Percentiles rank a stretch among this genome's conserved stretches.
phyloP scores from a whole-genome alignment of 2,888 invertebrate species.

The Flexamia atlantica region DNA sequence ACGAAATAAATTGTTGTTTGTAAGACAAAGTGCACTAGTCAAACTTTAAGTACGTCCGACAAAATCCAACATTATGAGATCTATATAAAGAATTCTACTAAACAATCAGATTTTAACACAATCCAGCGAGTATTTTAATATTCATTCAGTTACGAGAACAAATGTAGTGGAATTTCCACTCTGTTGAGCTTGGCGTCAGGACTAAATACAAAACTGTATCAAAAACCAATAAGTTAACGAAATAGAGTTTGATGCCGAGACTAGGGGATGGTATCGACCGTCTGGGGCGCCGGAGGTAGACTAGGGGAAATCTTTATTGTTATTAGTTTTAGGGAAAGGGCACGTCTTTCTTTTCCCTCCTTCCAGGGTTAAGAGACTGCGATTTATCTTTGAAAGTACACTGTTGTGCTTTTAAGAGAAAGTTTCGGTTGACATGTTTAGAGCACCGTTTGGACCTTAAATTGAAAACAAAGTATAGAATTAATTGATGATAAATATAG shows the following conservation, averaged over 20 bases:
- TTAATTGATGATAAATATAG: no score
- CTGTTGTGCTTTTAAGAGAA: background rate
- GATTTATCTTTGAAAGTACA: background rate
- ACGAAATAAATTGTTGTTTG: no score
- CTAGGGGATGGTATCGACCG: constrained; percentile 4
- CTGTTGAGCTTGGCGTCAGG: constrained; percentile 3
- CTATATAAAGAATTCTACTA: no score
- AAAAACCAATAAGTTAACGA: constrained; percentile 25
- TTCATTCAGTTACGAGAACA: background rate
- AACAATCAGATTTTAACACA: no score
- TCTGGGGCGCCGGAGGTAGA: constrained; percentile 5
- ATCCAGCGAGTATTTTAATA: no score
- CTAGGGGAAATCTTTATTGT: constrained; percentile 32
- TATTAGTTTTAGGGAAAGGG: constrained; percentile 33
- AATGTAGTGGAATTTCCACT: constrained; percentile 31
- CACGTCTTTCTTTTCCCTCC: background rate
- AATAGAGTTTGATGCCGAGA: background rate
- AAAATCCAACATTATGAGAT: no score
- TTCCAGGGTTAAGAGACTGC: background rate
- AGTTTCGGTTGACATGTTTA: background rate
- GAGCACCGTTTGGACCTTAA: no score
- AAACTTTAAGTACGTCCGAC: no score
- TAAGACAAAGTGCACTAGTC: no score
- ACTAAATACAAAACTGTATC: constrained; percentile 34
- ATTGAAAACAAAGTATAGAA: no score